These are phyloP conservation scores for Papilio polytes DNA, from an alignment of 1,140 invertebrate species.

Conservation along the genomic window DNA sequence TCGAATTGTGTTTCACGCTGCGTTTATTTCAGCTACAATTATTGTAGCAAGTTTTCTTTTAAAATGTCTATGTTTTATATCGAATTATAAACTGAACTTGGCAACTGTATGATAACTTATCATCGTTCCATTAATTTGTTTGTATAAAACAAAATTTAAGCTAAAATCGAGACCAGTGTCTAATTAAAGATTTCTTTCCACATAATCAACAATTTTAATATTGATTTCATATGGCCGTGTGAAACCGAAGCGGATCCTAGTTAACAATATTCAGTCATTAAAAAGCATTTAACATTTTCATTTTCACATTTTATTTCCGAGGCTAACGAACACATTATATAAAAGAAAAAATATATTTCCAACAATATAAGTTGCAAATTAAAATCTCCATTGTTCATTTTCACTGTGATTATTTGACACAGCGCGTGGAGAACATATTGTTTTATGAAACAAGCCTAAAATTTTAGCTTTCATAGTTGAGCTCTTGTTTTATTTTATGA, in stretches of 20 bases:
- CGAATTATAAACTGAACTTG: neutral
- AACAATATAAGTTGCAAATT: too few relatives aligned
- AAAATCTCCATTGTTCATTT: too few relatives aligned
- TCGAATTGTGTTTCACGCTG: constrained; percentile 25
- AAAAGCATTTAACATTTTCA: neutral
- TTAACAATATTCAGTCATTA: neutral
- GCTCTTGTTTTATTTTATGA: too few relatives aligned
- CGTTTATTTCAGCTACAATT: neutral
- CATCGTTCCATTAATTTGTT: neutral
- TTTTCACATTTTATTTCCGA: neutral
- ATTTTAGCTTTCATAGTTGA: too few relatives aligned
- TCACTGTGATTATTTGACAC: too few relatives aligned
- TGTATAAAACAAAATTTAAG: neutral
- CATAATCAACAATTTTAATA: too few relatives aligned
- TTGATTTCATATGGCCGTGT: too few relatives aligned
- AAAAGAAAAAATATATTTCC: constrained; percentile 10
- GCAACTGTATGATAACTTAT: too few relatives aligned
- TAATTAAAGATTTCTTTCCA: too few relatives aligned
- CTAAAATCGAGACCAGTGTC: neutral
- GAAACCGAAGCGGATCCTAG: neutral
- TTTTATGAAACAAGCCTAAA: too few relatives aligned
- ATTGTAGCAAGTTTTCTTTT: constrained; percentile 5
- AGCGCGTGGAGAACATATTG: too few relatives aligned
- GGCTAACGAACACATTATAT: constrained; percentile 6
- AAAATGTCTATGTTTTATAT: neutral